These are phyloP conservation scores for Phaetusa simplex DNA, from an alignment of 2,113 vertebrate genomes.

Conservation along the genomic window DNA sequence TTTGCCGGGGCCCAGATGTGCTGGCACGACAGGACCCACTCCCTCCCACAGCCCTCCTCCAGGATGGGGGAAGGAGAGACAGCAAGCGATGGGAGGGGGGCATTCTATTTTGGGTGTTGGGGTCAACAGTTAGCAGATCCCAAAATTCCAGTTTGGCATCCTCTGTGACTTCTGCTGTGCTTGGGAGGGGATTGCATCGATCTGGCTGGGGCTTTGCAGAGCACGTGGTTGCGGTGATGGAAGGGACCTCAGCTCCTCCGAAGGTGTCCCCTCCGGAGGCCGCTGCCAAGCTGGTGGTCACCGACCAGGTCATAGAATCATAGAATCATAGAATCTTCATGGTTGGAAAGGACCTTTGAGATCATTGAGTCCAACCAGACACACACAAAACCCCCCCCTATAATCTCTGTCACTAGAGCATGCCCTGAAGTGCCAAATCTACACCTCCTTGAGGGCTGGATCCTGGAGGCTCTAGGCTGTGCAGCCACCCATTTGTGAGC, in stretches of 20 bases:
- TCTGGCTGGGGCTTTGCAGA: neutral
- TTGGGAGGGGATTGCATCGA: neutral
- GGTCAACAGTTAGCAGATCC: neutral
- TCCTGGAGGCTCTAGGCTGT: neutral
- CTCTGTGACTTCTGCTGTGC: neutral
- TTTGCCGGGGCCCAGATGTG: neutral
- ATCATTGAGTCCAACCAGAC: too few relatives aligned
- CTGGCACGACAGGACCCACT: neutral
- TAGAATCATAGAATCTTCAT: too few relatives aligned
- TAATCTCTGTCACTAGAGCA: too few relatives aligned
- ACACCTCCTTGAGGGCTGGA: neutral
- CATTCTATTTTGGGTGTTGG: neutral
- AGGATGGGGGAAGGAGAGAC: neutral
- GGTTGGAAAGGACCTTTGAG: too few relatives aligned
- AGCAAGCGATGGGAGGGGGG: accelerated
- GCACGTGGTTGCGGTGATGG: accelerated
- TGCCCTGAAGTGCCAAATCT: too few relatives aligned
- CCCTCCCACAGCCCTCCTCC: neutral
- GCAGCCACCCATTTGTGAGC: accelerated
- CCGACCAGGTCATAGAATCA: accelerated
- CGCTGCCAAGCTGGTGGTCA: neutral
- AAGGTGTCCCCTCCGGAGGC: accelerated
- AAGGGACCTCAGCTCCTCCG: neutral
- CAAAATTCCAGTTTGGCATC: neutral
- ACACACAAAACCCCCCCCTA: too few relatives aligned